Evolutionary conservation across 92 coral and sea anemone species (phyloP).

Genomic region (Phenganax stokvisi): DNA sequence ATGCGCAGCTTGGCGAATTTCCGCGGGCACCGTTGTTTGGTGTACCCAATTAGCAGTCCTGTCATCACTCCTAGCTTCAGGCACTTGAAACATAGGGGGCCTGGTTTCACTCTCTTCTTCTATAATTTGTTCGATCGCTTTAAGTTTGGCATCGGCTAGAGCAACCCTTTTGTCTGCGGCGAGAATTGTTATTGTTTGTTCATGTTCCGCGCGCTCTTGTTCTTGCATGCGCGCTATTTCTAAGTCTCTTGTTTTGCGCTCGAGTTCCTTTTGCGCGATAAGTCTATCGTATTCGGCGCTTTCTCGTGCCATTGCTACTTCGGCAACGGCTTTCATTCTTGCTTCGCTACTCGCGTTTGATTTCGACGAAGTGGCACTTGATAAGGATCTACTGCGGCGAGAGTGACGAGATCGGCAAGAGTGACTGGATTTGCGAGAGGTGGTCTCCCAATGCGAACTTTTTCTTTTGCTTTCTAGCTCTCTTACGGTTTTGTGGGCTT

Average conservation of each 20-base stretch:
- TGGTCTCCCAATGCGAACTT: not conserved
- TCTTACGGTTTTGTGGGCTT: too few relatives aligned
- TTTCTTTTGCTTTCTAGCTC: too few relatives aligned
- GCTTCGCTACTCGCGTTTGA: slow-evolving; percentile 1
- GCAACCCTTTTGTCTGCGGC: not conserved
- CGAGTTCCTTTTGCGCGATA: not conserved
- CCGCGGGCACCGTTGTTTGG: too few relatives aligned
- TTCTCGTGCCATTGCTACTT: slow-evolving; percentile 13
- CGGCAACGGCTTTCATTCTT: slow-evolving; percentile 8
- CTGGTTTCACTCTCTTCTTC: not conserved
- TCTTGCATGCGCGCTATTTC: not conserved
- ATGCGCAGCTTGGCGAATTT: too few relatives aligned
- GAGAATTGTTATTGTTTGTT: not conserved
- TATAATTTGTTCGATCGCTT: not conserved
- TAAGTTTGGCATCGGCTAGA: not conserved
- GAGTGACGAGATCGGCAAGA: not conserved
- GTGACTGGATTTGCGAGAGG: slow-evolving; percentile 2
- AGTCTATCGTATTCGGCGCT: slow-evolving; percentile 17
- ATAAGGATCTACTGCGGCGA: too few relatives aligned
- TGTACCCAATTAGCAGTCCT: not conserved
- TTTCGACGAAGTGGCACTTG: not conserved
- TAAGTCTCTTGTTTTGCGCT: not conserved
- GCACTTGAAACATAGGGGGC: not conserved
- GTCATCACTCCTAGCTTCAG: not conserved
- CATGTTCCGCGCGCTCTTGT: not conserved